Percentiles rank a stretch among this genome's conserved stretches.
These are phyloP conservation scores for Drosophila nikananu DNA, from an alignment of 1,140 invertebrate species.

Conservation along the genomic window DNA sequence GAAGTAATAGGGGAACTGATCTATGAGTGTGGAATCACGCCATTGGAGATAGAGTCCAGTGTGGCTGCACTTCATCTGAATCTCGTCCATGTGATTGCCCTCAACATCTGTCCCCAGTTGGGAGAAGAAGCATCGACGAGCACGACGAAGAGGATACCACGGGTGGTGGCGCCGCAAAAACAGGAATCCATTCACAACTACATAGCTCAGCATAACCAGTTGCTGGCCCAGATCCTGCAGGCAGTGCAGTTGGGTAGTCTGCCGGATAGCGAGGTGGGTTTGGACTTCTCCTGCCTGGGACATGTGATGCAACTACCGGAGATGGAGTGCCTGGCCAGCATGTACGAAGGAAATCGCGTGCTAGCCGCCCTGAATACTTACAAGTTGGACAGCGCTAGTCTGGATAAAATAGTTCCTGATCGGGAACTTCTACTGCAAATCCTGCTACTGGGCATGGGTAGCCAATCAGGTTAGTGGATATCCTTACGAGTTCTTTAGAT, in stretches of 20 bases:
- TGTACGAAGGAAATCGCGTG: slow-evolving; percentile 86
- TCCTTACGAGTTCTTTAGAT: not conserved
- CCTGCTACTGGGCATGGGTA: slow-evolving; percentile 60
- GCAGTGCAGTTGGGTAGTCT: slow-evolving; percentile 84
- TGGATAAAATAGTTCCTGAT: slow-evolving; percentile 24
- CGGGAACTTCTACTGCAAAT: slow-evolving; percentile 55
- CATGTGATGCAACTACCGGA: slow-evolving; percentile 83
- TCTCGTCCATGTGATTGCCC: slow-evolving; percentile 87
- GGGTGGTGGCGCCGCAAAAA: slow-evolving; percentile 45
- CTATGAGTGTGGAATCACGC: slow-evolving; percentile 86
- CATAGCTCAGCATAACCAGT: slow-evolving; percentile 87
- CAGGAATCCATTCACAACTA: slow-evolving; percentile 86
- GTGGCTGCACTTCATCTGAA: slow-evolving; percentile 87
- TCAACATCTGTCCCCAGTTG: slow-evolving; percentile 87
- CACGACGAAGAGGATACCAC: not conserved
- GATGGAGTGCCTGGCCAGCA: slow-evolving; percentile 73
- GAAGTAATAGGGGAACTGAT: slow-evolving; percentile 87
- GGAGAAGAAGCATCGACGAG: slow-evolving; percentile 15
- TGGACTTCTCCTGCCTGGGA: slow-evolving; percentile 77
- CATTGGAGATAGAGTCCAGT: slow-evolving; percentile 86
- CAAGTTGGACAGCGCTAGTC: slow-evolving; percentile 46
- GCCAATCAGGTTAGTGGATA: slow-evolving; percentile 37
- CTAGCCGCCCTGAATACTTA: slow-evolving; percentile 86
- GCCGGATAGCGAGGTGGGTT: slow-evolving; percentile 29
- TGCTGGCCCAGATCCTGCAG: slow-evolving; percentile 87